A percentile compares a stretch with the other conserved stretches of the same genome.
Conservation (phyloP, 2,888 invertebrate genomes). For the Cantharis lateralis region DNA sequence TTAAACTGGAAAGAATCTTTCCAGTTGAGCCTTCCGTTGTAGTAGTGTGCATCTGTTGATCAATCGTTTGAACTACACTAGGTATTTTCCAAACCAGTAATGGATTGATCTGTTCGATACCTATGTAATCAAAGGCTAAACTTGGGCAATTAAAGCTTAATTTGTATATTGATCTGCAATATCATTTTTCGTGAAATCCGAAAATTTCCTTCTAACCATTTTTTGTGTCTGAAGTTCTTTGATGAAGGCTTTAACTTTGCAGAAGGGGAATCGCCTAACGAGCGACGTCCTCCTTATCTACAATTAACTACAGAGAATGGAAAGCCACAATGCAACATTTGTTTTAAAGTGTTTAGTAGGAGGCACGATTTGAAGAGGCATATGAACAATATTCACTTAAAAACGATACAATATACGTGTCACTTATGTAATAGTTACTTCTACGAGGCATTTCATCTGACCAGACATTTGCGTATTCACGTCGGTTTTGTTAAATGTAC, state of each 20-base stretch:
- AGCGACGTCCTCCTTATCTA: background rate
- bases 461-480: slow-evolving; percentile 32
- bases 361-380: slow-evolving; percentile 34
- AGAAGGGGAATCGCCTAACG: slow-evolving; percentile 12
- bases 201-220: background rate
- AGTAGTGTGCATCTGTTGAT: too few species aligned
- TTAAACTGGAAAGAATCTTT: too few species aligned
- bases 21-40: too few species aligned
- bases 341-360: slow-evolving; percentile 30
- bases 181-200: background rate
- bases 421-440: slow-evolving; percentile 35
- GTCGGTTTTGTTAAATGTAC: slow-evolving; percentile 31
- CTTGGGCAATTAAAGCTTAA: background rate
- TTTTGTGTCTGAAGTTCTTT: background rate
- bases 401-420: slow-evolving; percentile 34
- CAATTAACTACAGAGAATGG: slow-evolving; percentile 18
- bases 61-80: too few species aligned
- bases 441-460: slow-evolving; percentile 32
- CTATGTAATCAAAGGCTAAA: background rate
- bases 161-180: background rate
- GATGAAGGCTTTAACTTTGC: slow-evolving; percentile 8
- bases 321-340: slow-evolving; percentile 32
- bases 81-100: too few species aligned
- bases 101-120: too few species aligned
- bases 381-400: slow-evolving; percentile 33